Percentiles rank a stretch among this genome's conserved stretches.
Evolutionary conservation across 2,797 vertebrate genomes (phyloP).

Genomic region (Ctenochaetus hawaiiensis): DNA sequence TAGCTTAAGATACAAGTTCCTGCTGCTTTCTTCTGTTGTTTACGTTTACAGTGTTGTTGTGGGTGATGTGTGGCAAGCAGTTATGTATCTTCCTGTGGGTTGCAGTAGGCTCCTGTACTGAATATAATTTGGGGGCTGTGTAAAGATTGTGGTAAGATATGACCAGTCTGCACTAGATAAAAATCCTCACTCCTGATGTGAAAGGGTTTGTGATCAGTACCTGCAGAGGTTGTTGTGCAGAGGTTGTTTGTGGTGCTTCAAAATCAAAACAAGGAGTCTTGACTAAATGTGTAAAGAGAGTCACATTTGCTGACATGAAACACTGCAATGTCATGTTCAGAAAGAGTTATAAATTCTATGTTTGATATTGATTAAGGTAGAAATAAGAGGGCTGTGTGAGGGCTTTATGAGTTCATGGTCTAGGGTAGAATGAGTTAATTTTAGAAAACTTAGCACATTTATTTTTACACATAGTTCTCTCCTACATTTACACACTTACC

Average conservation of each 20-base stretch:
- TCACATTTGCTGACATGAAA: constrained; percentile 5
- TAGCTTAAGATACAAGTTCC: constrained; percentile 19
- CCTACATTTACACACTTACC: no score
- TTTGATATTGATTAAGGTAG: constrained; percentile 4
- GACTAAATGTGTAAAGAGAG: background rate
- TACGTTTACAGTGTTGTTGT: constrained; percentile 46
- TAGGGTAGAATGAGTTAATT: no score
- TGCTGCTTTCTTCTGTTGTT: constrained; percentile 44
- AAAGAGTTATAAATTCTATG: constrained; percentile 8
- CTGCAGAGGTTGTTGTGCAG: background rate
- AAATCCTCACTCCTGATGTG: constrained; percentile 9
- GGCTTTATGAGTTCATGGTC: no score
- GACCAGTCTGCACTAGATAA: constrained; percentile 37
- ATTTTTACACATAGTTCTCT: no score
- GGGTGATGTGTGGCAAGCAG: constrained; percentile 26
- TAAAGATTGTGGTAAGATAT: constrained; percentile 18
- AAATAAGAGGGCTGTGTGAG: background rate
- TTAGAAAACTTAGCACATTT: no score
- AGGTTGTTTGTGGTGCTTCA: constrained; percentile 30
- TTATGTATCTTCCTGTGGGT: constrained; percentile 46
- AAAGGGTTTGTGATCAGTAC: background rate
- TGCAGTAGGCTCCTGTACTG: constrained; percentile 32
- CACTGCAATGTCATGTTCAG: background rate
- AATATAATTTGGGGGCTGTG: constrained; percentile 6
- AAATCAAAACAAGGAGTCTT: constrained; percentile 15